Percentiles rank a stretch among this genome's conserved stretches.
These are phyloP conservation scores for Psittacula derbiana DNA, from an alignment of 2,797 vertebrate genomes.

Conservation along the genomic window DNA sequence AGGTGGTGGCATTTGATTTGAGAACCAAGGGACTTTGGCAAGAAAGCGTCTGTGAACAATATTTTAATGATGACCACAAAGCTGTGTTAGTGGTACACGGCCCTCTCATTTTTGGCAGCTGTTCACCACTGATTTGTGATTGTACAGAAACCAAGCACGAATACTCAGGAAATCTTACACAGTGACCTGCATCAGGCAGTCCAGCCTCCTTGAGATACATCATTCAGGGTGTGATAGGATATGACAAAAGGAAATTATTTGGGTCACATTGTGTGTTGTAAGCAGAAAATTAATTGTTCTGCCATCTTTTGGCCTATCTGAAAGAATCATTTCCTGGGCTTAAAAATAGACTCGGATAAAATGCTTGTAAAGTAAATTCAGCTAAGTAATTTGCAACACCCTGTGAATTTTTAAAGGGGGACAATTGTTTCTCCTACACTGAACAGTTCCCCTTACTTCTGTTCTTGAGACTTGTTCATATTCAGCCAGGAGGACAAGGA, in stretches of 20 bases:
- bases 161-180: not conserved
- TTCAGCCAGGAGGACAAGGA: not conserved
- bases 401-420: not conserved
- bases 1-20: not conserved
- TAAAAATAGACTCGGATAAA: not conserved
- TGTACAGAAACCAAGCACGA: not conserved
- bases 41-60: not conserved
- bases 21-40: not conserved
- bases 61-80: not conserved
- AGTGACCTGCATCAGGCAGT: not conserved
- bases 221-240: not conserved
- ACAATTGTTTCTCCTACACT: not conserved
- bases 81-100: not conserved
- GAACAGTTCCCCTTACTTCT: not conserved
- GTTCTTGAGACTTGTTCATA: not conserved
- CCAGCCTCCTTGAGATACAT: not conserved
- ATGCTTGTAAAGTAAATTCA: not conserved
- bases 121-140: not conserved
- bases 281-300: not conserved
- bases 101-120: conserved; percentile 25
- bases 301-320: not conserved
- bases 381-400: not conserved
- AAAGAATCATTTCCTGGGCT: not conserved
- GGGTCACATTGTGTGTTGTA: not conserved
- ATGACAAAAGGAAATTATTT: not conserved